Base-by-base conservation (phyloP, 2,888 invertebrate genomes). In the Amphimallon solstitiale region DNA sequence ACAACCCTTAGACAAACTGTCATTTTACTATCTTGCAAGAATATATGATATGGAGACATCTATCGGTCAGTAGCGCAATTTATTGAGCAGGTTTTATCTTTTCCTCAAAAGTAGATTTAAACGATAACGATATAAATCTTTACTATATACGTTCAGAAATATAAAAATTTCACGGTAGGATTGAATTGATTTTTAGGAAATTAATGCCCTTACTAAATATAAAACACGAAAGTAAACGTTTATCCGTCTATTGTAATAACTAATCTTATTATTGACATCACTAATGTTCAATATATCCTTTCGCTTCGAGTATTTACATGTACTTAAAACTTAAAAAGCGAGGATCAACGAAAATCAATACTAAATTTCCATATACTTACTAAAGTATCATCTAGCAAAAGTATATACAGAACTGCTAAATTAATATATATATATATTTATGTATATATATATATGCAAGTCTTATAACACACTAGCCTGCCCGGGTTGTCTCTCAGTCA, bases 401-500 rank as follows among this genome's bases (percentile, higher is more conserved):
- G 29, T 29, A 29, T 29, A 45, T 17, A 10, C 19, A 45, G 19
- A 19, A 45, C 45, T 17, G 19, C 19, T 17, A 15, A n/a, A 19
- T 45, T 45, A 29, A 29, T 29, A 19, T 45, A 17, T 45, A 10
- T 45, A 45, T 19, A 15, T 45, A 40, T 2, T 17, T 52, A 52
- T 19, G 38, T 52, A 52, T n/a, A 17, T 52, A 52, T 56, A 12
- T 34, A 51, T 59, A 59, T 43, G 56, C 48, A 63, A 67, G 67
- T 67, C 67, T 67, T 67, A 49, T 56, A 64, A 65, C 77, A 71
- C 79, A 80, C 82, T 81, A 82, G 82, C 82, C 83, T 83, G 82
- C 83, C 83, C 83, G 82, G 80, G 82, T 81, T 82, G 82, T 81
- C 82, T 82, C 82, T 79, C 81, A 81, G 80, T 80, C 82, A 78